Conservation (phyloP, 1,140 invertebrate genomes). For the Hestina assimilis region DNA sequence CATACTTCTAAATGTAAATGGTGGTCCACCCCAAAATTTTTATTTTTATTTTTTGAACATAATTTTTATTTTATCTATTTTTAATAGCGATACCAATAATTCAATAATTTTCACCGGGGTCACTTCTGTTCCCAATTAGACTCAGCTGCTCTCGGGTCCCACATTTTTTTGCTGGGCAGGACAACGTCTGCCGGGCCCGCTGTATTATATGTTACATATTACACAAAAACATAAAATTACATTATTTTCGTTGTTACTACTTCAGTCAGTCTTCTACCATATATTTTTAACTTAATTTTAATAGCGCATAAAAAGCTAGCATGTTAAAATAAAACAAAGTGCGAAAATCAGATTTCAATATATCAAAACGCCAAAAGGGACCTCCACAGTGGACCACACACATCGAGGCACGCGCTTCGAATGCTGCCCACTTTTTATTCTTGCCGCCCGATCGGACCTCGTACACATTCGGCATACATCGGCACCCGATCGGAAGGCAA, state of each 20-base stretch:
- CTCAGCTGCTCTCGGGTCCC: too few relatives aligned
- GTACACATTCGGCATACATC: conserved; percentile 56
- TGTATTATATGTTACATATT: too few relatives aligned
- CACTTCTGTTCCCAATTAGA: too few relatives aligned
- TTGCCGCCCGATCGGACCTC: conserved; percentile 52
- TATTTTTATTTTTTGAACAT: too few relatives aligned
- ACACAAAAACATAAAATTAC: not conserved
- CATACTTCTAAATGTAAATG: too few relatives aligned
- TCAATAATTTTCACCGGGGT: too few relatives aligned
- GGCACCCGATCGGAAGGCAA: conserved; percentile 60
- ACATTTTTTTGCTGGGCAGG: too few relatives aligned
- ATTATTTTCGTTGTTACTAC: not conserved
- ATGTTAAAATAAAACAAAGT: conserved; percentile 42
- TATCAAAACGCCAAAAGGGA: conserved; percentile 62
- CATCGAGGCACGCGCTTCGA: conserved; percentile 76
- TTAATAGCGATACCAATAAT: too few relatives aligned
- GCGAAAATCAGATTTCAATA: conserved; percentile 70
- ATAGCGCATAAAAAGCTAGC: conserved; percentile 12
- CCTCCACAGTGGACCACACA: conserved; percentile 76
- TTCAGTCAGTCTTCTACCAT: not conserved
- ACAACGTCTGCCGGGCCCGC: too few relatives aligned
- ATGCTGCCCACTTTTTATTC: conserved; percentile 73
- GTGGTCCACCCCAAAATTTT: too few relatives aligned
- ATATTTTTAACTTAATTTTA: conserved; percentile 2
- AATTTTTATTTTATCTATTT: too few relatives aligned